Conservation (phyloP, 2,113 vertebrate genomes). For the Labrus mixtus region DNA sequence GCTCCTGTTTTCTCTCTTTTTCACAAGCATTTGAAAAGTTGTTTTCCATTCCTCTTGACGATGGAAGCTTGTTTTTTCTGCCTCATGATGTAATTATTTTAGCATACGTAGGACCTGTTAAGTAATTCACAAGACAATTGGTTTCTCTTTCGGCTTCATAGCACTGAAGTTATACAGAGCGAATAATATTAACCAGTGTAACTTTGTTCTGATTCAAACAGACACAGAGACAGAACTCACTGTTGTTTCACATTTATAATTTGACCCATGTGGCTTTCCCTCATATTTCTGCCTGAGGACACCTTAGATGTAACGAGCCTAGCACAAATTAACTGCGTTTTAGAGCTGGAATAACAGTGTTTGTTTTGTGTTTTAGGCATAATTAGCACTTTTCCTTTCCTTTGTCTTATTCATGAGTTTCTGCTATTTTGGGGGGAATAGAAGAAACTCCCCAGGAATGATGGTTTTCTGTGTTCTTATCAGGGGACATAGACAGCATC, state of each 20-base stretch:
- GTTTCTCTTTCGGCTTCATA: too few species aligned
- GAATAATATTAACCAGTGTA: too few species aligned
- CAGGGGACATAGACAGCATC: constrained; percentile 85
- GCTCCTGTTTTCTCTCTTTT: too few species aligned
- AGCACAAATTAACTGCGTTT: constrained; percentile 17
- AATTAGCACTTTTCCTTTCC: constrained; percentile 18
- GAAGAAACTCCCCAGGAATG: not conserved
- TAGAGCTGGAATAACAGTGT: constrained; percentile 25
- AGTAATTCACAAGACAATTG: too few species aligned
- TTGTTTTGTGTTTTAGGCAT: constrained; percentile 1
- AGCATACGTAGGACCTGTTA: too few species aligned
- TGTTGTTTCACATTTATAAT: constrained; percentile 34
- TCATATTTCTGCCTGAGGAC: constrained; percentile 46
- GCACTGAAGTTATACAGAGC: too few species aligned
- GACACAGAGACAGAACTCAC: not conserved
- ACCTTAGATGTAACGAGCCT: constrained; percentile 25
- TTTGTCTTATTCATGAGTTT: constrained; percentile 4
- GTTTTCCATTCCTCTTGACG: too few species aligned
- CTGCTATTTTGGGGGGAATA: constrained; percentile 25
- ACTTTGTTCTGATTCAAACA: constrained; percentile 15
- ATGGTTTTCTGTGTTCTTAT: not conserved
- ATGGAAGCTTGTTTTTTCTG: too few species aligned
- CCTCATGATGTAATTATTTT: too few species aligned
- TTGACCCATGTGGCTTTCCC: constrained; percentile 27
- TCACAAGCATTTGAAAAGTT: too few species aligned